Evolutionary conservation across 2,113 vertebrate genomes (phyloP).

Genomic region (Gracilinanus agilis): DNA sequence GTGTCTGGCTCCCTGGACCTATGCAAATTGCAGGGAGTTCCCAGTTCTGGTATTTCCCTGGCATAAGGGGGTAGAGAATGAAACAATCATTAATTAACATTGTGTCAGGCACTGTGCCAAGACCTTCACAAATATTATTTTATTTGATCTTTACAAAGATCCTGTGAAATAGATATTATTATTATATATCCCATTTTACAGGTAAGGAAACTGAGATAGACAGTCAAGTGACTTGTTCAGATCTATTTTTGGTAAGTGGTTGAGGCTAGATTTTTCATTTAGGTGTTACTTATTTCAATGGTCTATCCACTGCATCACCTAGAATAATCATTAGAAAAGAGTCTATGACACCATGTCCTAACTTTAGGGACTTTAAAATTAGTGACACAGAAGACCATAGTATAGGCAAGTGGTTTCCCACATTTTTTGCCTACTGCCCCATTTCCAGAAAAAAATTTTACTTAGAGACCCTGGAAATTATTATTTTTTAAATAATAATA

Average conservation of each 20-base stretch:
- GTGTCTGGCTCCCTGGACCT: neutral
- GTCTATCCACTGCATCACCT: neutral
- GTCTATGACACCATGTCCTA: neutral
- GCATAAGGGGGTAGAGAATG: neutral
- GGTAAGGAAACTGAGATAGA: neutral
- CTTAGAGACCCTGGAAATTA: no score
- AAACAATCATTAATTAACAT: neutral
- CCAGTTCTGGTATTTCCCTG: accelerated
- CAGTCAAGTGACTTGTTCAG: neutral
- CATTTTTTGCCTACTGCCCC: no score
- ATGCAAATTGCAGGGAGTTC: neutral
- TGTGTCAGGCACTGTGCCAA: neutral
- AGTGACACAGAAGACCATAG: neutral
- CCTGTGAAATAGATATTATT: neutral
- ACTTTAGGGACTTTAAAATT: no score
- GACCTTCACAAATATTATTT: neutral
- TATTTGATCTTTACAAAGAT: neutral
- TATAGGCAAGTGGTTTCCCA: no score
- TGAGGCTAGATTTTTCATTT: neutral
- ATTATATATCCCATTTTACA: neutral
- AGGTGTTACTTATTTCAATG: neutral
- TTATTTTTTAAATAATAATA: no score
- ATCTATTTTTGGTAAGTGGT: neutral
- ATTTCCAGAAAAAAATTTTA: no score
- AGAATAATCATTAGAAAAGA: neutral